These are phyloP conservation scores for Tapirus indicus DNA, from an alignment of 2,797 vertebrate genomes.

Conservation along the genomic window DNA sequence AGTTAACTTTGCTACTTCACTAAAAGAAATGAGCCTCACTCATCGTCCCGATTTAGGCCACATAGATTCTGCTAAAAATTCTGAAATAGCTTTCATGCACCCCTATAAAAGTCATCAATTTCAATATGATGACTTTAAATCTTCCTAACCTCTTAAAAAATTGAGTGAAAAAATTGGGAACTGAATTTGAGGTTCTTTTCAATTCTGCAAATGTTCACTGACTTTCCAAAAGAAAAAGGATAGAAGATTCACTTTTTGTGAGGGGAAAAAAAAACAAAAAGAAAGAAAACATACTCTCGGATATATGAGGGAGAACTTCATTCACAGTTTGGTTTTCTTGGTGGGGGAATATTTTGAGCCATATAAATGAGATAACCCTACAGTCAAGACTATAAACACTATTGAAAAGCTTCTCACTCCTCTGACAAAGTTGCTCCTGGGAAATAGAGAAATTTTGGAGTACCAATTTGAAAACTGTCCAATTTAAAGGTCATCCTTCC, in stretches of 20 bases:
- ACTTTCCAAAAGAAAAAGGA: not conserved
- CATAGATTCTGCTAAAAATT: not conserved
- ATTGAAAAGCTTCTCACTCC: not conserved
- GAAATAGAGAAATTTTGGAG: not conserved
- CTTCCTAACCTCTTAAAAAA: not conserved
- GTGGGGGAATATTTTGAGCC: not conserved
- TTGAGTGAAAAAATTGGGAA: not conserved
- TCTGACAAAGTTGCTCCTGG: not conserved
- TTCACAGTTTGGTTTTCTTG: not conserved
- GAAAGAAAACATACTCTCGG: not conserved
- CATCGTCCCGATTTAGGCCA: not conserved
- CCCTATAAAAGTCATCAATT: not conserved
- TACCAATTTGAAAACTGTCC: not conserved
- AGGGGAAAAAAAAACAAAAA: not conserved
- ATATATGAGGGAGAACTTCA: not conserved
- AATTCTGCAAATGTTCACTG: not conserved
- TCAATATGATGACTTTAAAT: not conserved
- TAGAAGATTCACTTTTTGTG: not conserved
- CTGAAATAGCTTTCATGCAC: not conserved
- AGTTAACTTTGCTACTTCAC: not conserved
- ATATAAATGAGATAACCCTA: not conserved
- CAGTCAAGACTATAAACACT: not conserved
- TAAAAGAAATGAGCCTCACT: not conserved
- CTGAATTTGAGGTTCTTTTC: constrained; percentile 43
- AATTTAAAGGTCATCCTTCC: constrained; percentile 10